Evolutionary conservation across 2,797 vertebrate genomes (phyloP), one percentile per base, ranked within the genome.

Genomic region (Anguilla megastoma): DNA sequence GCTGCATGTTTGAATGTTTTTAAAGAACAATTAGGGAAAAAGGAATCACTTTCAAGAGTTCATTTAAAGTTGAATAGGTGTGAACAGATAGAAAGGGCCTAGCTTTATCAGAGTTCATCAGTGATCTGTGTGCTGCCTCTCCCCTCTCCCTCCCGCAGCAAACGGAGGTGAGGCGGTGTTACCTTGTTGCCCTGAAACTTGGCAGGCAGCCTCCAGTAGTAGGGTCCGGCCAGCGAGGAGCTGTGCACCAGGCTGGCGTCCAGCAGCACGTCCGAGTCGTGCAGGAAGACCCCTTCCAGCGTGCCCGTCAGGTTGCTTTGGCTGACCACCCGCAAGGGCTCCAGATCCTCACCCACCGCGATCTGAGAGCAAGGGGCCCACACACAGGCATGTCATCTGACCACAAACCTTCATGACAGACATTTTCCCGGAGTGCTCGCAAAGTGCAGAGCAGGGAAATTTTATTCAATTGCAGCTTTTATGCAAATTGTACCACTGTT

Each of bases 101-200:
- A 50, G 79, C 45, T 48, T 82, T n/a, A 48, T n/a, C 24, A n/a
- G 7, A 82, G 6, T 82, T 24, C 24, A 24, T 12, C 18, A n/a
- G 45, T 50, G 79, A 3, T n/a, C n/a, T 10, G 45, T 50, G 45
- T 8, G 7, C 16, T 12, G 10, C n/a, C 3, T 21, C 33, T 41
- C 16, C 74, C 69, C 12, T 30, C 66, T 27, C 66, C 5, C n/a
- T 69, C 24, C 24, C 66, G 0, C 30, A 4, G 27, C 14, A 3
- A 21, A 9, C n/a, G 4, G 82, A 33, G 24, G 21, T 50, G 21
- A 54, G 89, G 92, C 58, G 45, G 58, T 9, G 5, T 54, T 91
- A 99, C 98, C 97, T 98, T 97, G 76, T 95, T 94, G 50, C 98
- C 97, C 86, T 97, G 94, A 85, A 97, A 99, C 1, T 94, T 95